phyloP scores from a whole-genome alignment of 2,113 vertebrate species.

The Phylloscopus whistleri region DNA sequence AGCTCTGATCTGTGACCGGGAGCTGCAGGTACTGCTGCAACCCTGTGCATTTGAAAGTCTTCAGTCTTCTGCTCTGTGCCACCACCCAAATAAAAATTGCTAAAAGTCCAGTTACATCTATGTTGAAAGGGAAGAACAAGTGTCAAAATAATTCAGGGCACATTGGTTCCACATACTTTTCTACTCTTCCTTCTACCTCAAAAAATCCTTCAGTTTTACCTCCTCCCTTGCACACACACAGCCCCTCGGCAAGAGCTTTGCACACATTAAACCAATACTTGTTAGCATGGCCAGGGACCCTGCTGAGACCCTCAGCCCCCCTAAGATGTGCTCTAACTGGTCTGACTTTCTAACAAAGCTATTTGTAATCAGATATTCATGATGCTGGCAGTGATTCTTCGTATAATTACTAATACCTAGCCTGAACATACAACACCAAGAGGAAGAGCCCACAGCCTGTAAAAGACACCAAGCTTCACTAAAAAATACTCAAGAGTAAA shows the following conservation, averaged over 20 bases:
- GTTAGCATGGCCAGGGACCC: background rate
- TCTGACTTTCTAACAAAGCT: background rate
- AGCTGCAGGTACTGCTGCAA: background rate
- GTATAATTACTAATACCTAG: background rate
- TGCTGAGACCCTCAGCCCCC: background rate
- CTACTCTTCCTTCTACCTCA: background rate
- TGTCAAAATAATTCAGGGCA: background rate
- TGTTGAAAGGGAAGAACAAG: background rate
- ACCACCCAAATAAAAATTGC: background rate
- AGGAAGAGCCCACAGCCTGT: background rate
- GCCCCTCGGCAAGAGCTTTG: background rate
- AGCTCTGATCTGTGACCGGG: background rate
- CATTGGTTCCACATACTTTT: background rate
- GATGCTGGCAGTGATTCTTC: background rate
- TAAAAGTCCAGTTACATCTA: background rate
- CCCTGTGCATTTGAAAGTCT: background rate
- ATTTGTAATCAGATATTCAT: background rate
- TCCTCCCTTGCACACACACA: background rate
- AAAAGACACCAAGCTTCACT: background rate
- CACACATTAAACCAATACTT: background rate
- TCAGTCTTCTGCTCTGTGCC: background rate
- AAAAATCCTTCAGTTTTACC: background rate
- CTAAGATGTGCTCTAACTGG: background rate
- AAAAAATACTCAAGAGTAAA: background rate
- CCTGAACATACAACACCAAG: background rate